phyloP scores from a whole-genome alignment of 2,113 vertebrate species.

The Zosterops japonicus region DNA sequence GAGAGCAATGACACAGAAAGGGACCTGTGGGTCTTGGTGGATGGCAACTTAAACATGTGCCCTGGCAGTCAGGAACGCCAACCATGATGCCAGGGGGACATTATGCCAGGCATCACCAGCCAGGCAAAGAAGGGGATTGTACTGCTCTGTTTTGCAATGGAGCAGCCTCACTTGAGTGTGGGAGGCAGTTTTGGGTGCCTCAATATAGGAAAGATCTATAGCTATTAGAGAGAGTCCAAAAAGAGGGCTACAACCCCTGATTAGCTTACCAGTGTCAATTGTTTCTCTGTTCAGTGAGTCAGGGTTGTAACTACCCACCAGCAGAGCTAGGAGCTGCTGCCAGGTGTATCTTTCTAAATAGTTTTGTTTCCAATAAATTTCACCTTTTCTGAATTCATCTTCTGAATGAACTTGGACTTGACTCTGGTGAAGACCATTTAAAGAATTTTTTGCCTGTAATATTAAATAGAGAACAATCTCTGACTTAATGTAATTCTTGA shows the following conservation, averaged over 20 bases:
- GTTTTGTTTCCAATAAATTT: background rate
- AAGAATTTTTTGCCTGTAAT: background rate
- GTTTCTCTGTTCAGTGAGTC: background rate
- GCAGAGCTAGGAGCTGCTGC: background rate
- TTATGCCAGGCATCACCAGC: fast-evolving
- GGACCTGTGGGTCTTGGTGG: fast-evolving
- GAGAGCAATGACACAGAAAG: background rate
- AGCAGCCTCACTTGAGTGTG: background rate
- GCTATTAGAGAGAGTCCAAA: background rate
- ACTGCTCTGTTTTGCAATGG: background rate
- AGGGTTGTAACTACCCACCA: fast-evolving
- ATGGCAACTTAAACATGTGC: fast-evolving
- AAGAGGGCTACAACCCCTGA: background rate
- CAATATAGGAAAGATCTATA: background rate
- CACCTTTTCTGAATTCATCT: background rate
- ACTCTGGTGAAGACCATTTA: background rate
- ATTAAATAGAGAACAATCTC: background rate
- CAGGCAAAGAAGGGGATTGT: fast-evolving
- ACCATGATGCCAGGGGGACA: background rate
- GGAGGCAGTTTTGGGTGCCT: background rate
- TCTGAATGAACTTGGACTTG: background rate
- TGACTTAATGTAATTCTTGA: background rate
- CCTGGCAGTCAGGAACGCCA: background rate
- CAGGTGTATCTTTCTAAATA: background rate
- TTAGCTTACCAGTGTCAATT: fast-evolving